These are phyloP conservation scores for Drosophila austrosaltans DNA, from an alignment of 2,888 invertebrate genomes.

Conservation along the genomic window DNA sequence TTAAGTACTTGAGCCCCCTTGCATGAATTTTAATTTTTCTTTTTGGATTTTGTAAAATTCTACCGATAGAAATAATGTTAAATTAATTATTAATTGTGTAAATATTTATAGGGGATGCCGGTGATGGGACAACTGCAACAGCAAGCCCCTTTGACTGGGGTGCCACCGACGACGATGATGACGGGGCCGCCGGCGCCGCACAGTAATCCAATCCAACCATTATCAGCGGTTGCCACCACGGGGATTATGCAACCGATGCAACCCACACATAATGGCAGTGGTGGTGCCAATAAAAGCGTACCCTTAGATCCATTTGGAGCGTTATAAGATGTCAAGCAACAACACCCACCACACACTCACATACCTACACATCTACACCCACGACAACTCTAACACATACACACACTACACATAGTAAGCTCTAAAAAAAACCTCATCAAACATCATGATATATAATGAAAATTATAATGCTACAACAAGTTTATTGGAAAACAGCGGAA, in stretches of 20 bases:
- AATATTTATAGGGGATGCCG: slow-evolving; percentile 82
- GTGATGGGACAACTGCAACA: slow-evolving; percentile 83
- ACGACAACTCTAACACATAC: slow-evolving; percentile 25
- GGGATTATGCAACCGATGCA: slow-evolving; percentile 79
- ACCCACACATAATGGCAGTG: slow-evolving; percentile 67
- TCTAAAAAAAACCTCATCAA: slow-evolving; percentile 46
- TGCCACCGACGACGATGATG: slow-evolving; percentile 80
- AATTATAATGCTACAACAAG: slow-evolving; percentile 54
- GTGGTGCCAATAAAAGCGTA: slow-evolving; percentile 83
- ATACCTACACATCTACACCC: slow-evolving; percentile 19
- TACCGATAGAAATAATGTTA: not conserved
- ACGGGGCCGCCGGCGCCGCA: slow-evolving; percentile 75
- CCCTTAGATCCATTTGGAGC: slow-evolving; percentile 86
- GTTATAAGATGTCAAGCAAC: slow-evolving; percentile 77
- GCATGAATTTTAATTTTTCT: slow-evolving; percentile 43
- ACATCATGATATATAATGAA: slow-evolving; percentile 45
- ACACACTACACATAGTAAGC: slow-evolving; percentile 49
- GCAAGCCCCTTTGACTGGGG: slow-evolving; percentile 83
- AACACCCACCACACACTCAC: slow-evolving; percentile 22
- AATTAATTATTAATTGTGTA: slow-evolving; percentile 9
- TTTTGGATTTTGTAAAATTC: not conserved
- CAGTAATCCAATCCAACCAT: slow-evolving; percentile 70
- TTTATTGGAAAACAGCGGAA: slow-evolving; percentile 43
- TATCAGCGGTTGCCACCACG: slow-evolving; percentile 47
- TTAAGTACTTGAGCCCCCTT: slow-evolving; percentile 33